phyloP scores from a whole-genome alignment of 2,113 vertebrate species.

The Phodopus roborovskii region DNA sequence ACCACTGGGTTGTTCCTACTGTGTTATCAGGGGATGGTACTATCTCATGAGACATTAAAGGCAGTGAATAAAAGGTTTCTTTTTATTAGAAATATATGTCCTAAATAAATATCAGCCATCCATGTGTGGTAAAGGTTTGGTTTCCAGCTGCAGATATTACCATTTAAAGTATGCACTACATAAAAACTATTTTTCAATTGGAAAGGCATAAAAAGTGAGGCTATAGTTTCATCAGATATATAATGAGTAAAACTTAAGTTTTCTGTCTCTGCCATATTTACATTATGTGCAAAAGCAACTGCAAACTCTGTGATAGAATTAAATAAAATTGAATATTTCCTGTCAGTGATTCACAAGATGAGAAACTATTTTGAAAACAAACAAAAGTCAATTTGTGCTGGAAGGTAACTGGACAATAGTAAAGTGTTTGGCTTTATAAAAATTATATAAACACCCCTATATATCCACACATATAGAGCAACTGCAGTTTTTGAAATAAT shows the following conservation, averaged over 20 bases:
- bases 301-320: not conserved
- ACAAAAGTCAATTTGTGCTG: not conserved
- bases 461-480: not conserved
- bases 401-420: not conserved
- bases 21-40: accelerated
- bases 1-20: not conserved
- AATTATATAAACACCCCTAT: not conserved
- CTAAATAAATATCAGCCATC: not conserved
- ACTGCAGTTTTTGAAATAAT: not conserved
- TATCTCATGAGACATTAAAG: not conserved
- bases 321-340: not conserved
- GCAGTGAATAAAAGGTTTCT: not conserved
- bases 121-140: not conserved
- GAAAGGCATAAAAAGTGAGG: not conserved
- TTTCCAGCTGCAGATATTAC: not conserved
- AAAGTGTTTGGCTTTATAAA: not conserved
- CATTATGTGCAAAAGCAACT: not conserved
- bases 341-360: not conserved
- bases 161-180: not conserved
- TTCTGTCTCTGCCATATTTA: not conserved
- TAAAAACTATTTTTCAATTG: not conserved
- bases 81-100: not conserved
- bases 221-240: not conserved
- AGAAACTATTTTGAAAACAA: not conserved
- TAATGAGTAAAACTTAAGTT: not conserved